Percentiles rank a stretch among this genome's conserved stretches.
These are phyloP conservation scores for Nematostella vectensis DNA, from an alignment of 92 coral and sea anemone genomes.

Conservation along the genomic window DNA sequence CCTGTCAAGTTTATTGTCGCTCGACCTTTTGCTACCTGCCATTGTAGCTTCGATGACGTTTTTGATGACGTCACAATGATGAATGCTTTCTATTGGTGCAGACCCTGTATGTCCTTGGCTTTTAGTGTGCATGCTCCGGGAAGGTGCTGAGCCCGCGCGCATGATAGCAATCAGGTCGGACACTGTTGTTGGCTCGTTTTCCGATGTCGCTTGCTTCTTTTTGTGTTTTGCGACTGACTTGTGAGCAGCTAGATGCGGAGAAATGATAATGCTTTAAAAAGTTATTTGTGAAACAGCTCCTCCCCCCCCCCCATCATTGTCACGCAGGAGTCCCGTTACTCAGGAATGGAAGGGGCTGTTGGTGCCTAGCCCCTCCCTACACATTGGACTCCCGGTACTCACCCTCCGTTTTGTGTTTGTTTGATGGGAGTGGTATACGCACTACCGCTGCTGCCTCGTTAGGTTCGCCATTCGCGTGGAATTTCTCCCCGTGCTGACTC, in stretches of 20 bases:
- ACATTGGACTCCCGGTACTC: no score
- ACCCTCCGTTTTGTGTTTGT: no score
- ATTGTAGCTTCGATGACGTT: background rate
- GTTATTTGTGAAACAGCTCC: no score
- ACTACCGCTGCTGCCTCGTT: slow-evolving; percentile 13
- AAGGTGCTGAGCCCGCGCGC: background rate
- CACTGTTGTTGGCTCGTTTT: slow-evolving; percentile 16
- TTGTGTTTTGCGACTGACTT: no score
- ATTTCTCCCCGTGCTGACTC: slow-evolving; percentile 67
- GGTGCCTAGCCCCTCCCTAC: no score
- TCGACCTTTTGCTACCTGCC: background rate
- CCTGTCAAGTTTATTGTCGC: slow-evolving; percentile 2
- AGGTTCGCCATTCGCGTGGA: slow-evolving; percentile 66
- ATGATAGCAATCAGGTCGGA: slow-evolving; percentile 18
- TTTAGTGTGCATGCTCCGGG: background rate
- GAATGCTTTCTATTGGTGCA: background rate
- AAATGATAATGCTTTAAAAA: no score
- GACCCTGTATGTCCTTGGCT: background rate
- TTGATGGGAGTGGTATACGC: slow-evolving; percentile 13
- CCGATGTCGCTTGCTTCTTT: slow-evolving; percentile 3
- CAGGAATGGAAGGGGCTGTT: no score
- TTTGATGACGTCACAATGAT: background rate
- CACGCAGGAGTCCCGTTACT: no score
- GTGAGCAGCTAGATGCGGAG: no score
- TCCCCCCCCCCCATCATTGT: no score